Evolutionary conservation across 2,797 vertebrate species (phyloP), one percentile per base, ranked within the genome.

Genomic region (Enteromius paludinosus): DNA sequence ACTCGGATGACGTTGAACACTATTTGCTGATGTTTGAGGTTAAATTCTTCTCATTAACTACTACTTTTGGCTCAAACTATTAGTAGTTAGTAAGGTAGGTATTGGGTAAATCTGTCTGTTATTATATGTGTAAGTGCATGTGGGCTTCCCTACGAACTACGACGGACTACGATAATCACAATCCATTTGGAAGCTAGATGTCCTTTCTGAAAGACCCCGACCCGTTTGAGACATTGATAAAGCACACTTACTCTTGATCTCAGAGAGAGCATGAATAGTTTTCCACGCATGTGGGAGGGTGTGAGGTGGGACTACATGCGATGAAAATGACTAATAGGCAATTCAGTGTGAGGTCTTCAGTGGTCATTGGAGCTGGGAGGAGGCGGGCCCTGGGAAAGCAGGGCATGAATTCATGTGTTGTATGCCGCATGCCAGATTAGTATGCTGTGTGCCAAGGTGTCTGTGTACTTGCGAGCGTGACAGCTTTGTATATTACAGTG

Each of bases 281-380:
- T 41, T 73, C 33, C 75, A 82, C 2, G 2, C 25, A 1, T 66
- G 56, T 73, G 20, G 64, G 78, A 43, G 73, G 38, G 56, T 65
- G 47, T 59, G 64, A 18, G n/a, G 30, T 82, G 64, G 76, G 68
- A 83, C 33, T 82, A 43, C 47, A 68, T 76, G 72, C 4, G 52
- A 76, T 43, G 56, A 85, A 66, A 74, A 59, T 82, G 81, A 83
- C 76, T 71, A 83, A 77, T 52, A 65, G 54, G 81, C 15, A n/a
- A 64, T 83, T 79, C 43, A 54, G 81, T 79, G 71, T 76, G 45
- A 70, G 18, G 41, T 66, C 62, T 65, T 71, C 66, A 62, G 54
- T 18, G 23, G 72, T 78, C 70, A 78, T 65, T 30, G 47, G 72
- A 45, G 45, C 30, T 2, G 45, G 59, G 52, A 54, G 54, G 38